Evolutionary conservation across 2,888 invertebrate species (phyloP).

Genomic region (Terebella lapidaria): DNA sequence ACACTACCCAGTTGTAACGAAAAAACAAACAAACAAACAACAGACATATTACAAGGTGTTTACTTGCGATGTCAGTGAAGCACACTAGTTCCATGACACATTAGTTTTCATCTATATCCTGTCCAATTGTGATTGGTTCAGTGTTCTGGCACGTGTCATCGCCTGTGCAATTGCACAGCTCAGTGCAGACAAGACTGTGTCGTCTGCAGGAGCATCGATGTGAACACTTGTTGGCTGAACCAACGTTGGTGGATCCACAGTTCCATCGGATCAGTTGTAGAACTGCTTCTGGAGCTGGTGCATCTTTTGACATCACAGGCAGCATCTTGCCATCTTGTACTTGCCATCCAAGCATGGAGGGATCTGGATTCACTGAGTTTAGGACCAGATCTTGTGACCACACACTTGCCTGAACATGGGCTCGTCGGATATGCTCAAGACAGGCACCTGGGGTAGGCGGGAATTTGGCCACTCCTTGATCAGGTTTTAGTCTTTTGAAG

Average conservation of each 20-base stretch:
- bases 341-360: not conserved
- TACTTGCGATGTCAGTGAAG: too few species aligned
- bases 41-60: too few species aligned
- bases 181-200: not conserved
- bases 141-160: not conserved
- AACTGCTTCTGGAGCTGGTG: not conserved
- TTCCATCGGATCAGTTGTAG: not conserved
- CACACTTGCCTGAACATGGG: not conserved
- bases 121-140: not conserved
- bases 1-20: too few species aligned
- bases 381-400: not conserved
- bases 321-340: not conserved
- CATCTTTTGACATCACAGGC: not conserved
- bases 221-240: not conserved
- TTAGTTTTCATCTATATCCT: not conserved
- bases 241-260: not conserved
- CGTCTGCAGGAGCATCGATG: not conserved
- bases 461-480: constrained; percentile 4
- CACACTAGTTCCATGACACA: too few species aligned
- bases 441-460: not conserved
- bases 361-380: not conserved
- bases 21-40: too few species aligned
- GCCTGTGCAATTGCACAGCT: not conserved
- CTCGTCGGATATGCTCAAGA: not conserved
- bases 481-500: constrained; percentile 4